phyloP scores from a whole-genome alignment of 2,797 vertebrate genomes.

The Paguma larvata region DNA sequence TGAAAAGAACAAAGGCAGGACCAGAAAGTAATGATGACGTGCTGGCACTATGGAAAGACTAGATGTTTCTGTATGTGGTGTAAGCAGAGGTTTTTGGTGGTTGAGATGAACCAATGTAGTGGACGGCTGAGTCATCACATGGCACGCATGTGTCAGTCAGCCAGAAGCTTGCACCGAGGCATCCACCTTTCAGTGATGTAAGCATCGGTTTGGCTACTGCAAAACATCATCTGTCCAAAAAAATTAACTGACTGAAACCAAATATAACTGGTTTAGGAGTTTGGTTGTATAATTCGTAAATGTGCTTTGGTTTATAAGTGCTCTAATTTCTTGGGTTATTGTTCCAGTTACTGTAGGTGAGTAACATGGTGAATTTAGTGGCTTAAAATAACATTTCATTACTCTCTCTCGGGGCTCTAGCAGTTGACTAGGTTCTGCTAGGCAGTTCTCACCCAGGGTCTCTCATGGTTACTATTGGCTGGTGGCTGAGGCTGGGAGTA shows the following conservation, averaged over 20 bases:
- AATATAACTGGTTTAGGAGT: neutral
- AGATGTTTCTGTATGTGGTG: neutral
- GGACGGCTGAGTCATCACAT: neutral
- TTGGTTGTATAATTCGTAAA: slow-evolving; percentile 24
- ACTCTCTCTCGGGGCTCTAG: neutral
- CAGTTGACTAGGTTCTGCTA: neutral
- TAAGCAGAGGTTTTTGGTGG: neutral
- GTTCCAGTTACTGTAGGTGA: neutral
- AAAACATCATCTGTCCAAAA: slow-evolving; percentile 25
- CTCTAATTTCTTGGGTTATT: neutral
- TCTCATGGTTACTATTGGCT: neutral
- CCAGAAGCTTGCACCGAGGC: neutral
- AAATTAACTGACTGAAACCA: neutral
- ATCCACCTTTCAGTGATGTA: neutral
- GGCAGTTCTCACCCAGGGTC: neutral
- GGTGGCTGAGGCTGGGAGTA: neutral
- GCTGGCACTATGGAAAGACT: accelerated
- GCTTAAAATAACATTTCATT: slow-evolving; percentile 22
- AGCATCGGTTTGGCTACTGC: neutral
- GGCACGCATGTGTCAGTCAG: accelerated
- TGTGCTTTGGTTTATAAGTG: slow-evolving; percentile 54
- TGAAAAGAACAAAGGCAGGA: neutral
- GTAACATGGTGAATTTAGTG: slow-evolving; percentile 36
- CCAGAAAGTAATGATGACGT: too few species aligned
- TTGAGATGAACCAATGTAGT: neutral